These are phyloP conservation scores for Conchocele bisecta DNA, from an alignment of 2,888 invertebrate genomes.

Conservation along the genomic window DNA sequence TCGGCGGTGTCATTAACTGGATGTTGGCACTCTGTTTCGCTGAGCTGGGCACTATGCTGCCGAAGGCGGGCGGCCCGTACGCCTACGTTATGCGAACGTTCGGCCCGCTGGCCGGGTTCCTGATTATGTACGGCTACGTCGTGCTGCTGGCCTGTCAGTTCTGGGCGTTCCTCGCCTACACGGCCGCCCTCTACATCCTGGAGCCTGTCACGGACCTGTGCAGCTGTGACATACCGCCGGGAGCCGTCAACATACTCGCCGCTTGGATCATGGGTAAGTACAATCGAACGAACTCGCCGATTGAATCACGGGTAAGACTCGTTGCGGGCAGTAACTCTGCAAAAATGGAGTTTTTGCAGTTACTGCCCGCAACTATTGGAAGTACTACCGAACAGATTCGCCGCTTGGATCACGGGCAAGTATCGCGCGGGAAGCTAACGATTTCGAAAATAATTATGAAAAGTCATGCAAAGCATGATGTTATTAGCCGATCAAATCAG, in stretches of 20 bases:
- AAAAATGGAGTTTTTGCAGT: too few relatives aligned
- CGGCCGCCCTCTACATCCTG: conserved; percentile 76
- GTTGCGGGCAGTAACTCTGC: too few relatives aligned
- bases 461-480: too few relatives aligned
- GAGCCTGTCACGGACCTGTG: conserved; percentile 73
- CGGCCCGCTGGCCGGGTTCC: conserved; percentile 84
- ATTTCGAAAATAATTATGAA: too few relatives aligned
- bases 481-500: too few relatives aligned
- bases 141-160: conserved; percentile 80
- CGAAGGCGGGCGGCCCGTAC: conserved; percentile 92
- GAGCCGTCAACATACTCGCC: conserved; percentile 70
- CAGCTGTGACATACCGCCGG: conserved; percentile 68
- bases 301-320: too few relatives aligned
- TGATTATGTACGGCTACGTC: conserved; percentile 85
- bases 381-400: too few relatives aligned
- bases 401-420: too few relatives aligned
- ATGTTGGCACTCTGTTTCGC: conserved; percentile 88
- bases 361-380: too few relatives aligned
- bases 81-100: conserved; percentile 85
- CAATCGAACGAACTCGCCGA: too few relatives aligned
- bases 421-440: too few relatives aligned
- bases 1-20: conserved; percentile 91
- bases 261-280: conserved; percentile 75
- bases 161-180: conserved; percentile 84
- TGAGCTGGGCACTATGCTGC: conserved; percentile 91